Base-by-base conservation (phyloP, 92 coral and sea anemone species). In the Virgularia gustaviana region DNA sequence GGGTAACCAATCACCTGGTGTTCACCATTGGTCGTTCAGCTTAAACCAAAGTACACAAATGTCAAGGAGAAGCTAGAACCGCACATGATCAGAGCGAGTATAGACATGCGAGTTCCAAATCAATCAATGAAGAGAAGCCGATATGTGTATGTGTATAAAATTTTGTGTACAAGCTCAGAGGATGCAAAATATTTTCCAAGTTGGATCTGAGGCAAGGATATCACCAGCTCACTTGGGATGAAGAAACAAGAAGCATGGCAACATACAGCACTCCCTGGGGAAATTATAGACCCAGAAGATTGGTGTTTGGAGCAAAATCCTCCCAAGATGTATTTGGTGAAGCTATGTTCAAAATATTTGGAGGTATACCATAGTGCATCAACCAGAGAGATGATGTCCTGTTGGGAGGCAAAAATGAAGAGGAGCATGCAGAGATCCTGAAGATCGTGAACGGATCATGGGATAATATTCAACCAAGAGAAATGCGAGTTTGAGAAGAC, bases 1-100 rank as follows among this genome's bases (percentile, higher is more conserved):
- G 83, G 83, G 35, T 83, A 85, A 57, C 52, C 78, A 22, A 77
- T 81, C 8, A 85, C 77, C 2, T 86, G 87, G 90, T 86, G 85
- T 29, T 83, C 80, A 30, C 85, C 87, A 2, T 66, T 86, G 1
- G 87, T 81, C 3, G 87, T 86, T 3, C 83, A 86, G 34, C 87
- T 81, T 0, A 72, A 78, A 54, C 77, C 80, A 4, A 81, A 58
- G 33, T 73, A 49, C 49, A 53, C 57, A 16, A 56, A 57, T 22
- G 53, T 45, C 1, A 82, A 74, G 28, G 78, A 85, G 18, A 57
- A 71, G 23, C 57, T 85, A 36, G 81, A 85, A n/a, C 77, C 90
- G 9, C 89, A 81, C 16, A 85, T 81, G 83, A 85, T 85, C 20
- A 81, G 83, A 41, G 83, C 86, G 0, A 85, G 86, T 71, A 77